Base-by-base conservation (phyloP, 2,113 vertebrate genomes). In the Phylloscopus trochiloides region DNA sequence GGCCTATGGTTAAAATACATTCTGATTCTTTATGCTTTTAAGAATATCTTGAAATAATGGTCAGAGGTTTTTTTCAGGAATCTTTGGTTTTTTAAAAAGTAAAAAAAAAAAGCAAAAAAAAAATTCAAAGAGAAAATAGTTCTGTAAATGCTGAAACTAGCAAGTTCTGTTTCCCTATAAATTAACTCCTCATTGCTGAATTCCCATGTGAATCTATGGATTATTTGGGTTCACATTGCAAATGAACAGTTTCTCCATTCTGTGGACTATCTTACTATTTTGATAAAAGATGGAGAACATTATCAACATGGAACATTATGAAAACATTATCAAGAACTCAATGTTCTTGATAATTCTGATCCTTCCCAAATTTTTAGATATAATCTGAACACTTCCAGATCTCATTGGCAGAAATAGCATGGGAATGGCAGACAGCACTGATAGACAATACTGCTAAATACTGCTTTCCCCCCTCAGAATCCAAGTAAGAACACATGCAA, bases 71-170 rank as follows among this genome's bases (percentile, higher is more conserved):
- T 50, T n/a, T 74, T 25, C 17, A 51, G 18, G 12, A 66, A 29
- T 32, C 5, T n/a, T n/a, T 24, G 8, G 31, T 81, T 52, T 55
- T 42, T 18, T 29, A 47, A 24, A 17, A 43, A 47, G 40, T 50
- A n/a, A 20, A 32, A 29, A 48, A 42, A 15, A 3, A 1, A 2
- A 1, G 2, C 8, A 17, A 12, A 3, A 9, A 61, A 25, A 0
- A 14, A 1, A 40, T 45, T 80, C 2, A 25, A 34, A 36, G n/a
- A 48, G 12, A 43, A 88, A 61, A 51, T 31, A 28, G 3, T 19
- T 74, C 21, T 65, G 18, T 29, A 62, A 74, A 12, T 40, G 28
- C 8, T 79, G 38, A 86, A 78, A 82, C 4, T 18, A 26, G 1
- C n/a, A 38, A 55, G 15, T 12, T 8, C 7, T 54, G 2, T n/a